These are phyloP conservation scores for Macropodus opercularis DNA, from an alignment of 2,797 vertebrate species.

Conservation along the genomic window DNA sequence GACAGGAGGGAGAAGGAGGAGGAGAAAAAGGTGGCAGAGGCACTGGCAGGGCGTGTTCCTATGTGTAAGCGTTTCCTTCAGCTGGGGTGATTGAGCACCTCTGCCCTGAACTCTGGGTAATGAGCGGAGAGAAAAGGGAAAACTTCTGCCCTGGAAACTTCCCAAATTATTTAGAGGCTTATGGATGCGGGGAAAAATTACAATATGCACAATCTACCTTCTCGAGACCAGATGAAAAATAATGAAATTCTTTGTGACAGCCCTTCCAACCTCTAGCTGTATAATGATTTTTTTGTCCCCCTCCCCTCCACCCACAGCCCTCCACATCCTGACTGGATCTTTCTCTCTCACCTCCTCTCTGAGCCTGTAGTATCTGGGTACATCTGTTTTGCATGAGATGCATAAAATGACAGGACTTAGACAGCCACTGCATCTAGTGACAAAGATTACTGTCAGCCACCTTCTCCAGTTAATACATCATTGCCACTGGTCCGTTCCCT, in stretches of 20 bases:
- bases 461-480: constrained; percentile 99
- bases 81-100: constrained; percentile 81
- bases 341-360: constrained; percentile 67
- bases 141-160: constrained; percentile 84
- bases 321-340: constrained; percentile 42
- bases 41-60: constrained; percentile 63
- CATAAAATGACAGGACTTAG: constrained; percentile 98
- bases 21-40: constrained; percentile 43
- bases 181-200: constrained; percentile 74
- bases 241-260: constrained; percentile 88
- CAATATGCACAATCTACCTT: constrained; percentile 86
- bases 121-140: constrained; percentile 78
- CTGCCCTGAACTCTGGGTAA: constrained; percentile 83
- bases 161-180: constrained; percentile 86
- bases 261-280: constrained; percentile 81
- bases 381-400: constrained; percentile 98
- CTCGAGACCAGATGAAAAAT: constrained; percentile 85
- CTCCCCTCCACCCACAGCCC: constrained; percentile 40
- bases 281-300: constrained; percentile 80
- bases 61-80: constrained; percentile 79
- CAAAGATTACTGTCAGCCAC: constrained; percentile 92
- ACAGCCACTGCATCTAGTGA: constrained; percentile 98
- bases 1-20: constrained; percentile 57
- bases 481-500: constrained; percentile 92
- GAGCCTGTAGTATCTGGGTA: constrained; percentile 86